Evolutionary conservation across 2,888 invertebrate genomes (phyloP).

Genomic region (Drosophila prolongata): DNA sequence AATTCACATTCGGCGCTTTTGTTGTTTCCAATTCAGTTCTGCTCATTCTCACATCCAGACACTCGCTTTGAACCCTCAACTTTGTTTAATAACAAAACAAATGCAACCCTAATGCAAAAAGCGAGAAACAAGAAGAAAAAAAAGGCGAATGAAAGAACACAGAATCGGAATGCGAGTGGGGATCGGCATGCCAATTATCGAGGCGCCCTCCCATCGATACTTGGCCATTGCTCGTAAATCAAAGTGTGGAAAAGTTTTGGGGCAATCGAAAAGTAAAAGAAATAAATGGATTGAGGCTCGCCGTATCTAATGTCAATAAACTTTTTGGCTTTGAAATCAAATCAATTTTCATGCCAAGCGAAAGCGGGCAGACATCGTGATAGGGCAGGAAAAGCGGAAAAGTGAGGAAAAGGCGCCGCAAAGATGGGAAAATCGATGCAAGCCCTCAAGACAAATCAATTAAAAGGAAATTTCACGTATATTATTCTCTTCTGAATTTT

Average conservation of each 20-base stretch:
- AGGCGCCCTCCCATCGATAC: conserved; percentile 19
- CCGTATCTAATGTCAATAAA: conserved; percentile 74
- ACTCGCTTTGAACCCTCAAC: conserved; percentile 62
- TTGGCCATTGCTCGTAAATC: conserved; percentile 34
- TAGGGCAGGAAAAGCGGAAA: conserved; percentile 20
- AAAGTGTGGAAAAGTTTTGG: conserved; percentile 57
- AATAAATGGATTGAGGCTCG: conserved; percentile 18
- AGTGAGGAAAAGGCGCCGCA: neutral
- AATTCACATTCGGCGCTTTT: conserved; percentile 46
- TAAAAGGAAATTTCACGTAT: conserved; percentile 44
- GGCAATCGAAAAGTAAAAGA: conserved; percentile 17
- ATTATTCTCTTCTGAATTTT: conserved; percentile 20
- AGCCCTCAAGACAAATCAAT: conserved; percentile 68
- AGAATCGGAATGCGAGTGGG: conserved; percentile 29
- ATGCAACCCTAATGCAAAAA: conserved; percentile 43
- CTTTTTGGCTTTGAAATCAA: conserved; percentile 69
- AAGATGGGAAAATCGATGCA: conserved; percentile 52
- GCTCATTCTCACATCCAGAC: conserved; percentile 48
- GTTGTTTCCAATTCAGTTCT: conserved; percentile 38
- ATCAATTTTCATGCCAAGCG: conserved; percentile 57
- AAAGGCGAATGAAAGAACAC: conserved; percentile 19
- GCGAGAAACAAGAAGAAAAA: conserved; percentile 10
- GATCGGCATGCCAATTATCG: conserved; percentile 41
- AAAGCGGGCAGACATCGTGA: conserved; percentile 25
- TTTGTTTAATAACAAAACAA: conserved; percentile 56